These are phyloP conservation scores for Albula goreensis DNA, from an alignment of 2,113 vertebrate species.

Conservation along the genomic window DNA sequence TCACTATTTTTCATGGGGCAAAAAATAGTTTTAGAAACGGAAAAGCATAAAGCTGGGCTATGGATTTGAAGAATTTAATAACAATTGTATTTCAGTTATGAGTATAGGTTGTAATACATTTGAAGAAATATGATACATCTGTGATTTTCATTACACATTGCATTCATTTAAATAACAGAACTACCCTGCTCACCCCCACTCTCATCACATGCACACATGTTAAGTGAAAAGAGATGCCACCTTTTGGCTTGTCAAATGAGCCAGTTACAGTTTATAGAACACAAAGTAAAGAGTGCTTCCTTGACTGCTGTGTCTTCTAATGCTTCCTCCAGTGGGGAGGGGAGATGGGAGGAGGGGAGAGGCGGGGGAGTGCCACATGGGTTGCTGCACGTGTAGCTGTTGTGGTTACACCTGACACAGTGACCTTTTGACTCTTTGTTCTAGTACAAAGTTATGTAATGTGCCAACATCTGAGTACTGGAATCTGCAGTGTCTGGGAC, in stretches of 20 bases:
- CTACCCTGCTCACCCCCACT: too few species aligned
- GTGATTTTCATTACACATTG: too few species aligned
- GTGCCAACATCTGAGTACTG: background rate
- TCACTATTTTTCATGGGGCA: background rate
- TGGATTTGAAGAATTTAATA: background rate
- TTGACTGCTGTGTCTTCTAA: background rate
- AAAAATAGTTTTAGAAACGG: background rate
- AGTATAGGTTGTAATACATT: background rate
- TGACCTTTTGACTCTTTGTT: slow-evolving; percentile 47
- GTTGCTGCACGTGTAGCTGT: slow-evolving; percentile 31
- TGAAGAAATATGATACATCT: background rate
- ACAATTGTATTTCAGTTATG: background rate
- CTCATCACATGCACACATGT: background rate
- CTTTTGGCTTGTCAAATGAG: background rate
- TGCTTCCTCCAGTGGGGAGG: too few species aligned
- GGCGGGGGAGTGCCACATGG: background rate
- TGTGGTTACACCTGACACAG: slow-evolving; percentile 45
- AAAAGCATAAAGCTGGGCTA: background rate
- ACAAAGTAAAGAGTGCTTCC: background rate
- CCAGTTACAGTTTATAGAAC: background rate
- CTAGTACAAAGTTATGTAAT: slow-evolving; percentile 39
- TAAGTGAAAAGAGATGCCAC: background rate
- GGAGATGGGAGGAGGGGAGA: too few species aligned
- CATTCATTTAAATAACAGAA: too few species aligned
- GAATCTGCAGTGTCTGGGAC: slow-evolving; percentile 7